A percentile compares a stretch with the other conserved stretches of the same genome.
Conservation (phyloP, 2,113 vertebrate genomes). For the Irena cyanogastra region DNA sequence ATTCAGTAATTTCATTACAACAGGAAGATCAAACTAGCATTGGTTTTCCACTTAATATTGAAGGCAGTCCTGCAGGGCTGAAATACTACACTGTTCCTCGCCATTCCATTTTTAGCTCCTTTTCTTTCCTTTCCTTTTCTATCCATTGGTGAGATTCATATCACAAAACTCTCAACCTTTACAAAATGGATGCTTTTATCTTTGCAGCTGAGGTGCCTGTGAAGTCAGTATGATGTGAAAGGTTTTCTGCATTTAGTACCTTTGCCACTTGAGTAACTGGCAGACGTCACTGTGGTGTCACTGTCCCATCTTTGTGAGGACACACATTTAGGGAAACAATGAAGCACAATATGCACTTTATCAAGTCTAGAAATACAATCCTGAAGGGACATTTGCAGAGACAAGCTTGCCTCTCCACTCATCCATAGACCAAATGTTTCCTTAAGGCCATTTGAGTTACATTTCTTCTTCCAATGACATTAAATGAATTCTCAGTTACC, state of each 20-base stretch:
- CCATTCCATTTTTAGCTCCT: neutral
- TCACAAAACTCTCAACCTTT: neutral
- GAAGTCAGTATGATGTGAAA: neutral
- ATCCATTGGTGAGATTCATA: neutral
- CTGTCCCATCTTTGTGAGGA: neutral
- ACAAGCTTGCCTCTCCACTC: neutral
- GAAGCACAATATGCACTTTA: neutral
- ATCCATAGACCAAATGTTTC: neutral
- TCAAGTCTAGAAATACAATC: neutral
- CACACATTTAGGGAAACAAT: neutral
- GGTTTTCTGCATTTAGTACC: neutral
- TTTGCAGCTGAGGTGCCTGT: neutral
- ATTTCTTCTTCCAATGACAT: neutral
- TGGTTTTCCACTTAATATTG: neutral
- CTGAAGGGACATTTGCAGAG: neutral
- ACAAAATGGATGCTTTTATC: neutral
- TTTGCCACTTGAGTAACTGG: neutral
- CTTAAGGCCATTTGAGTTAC: neutral
- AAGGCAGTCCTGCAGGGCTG: neutral
- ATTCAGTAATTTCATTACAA: neutral
- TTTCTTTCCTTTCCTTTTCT: neutral
- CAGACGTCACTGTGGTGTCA: neutral
- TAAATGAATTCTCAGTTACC: neutral
- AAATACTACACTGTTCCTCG: neutral
- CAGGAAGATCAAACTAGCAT: neutral